A percentile compares a stretch with the other conserved stretches of the same genome.
Evolutionary conservation across 2,113 vertebrate genomes (phyloP).

Genomic region (Scomber colias): DNA sequence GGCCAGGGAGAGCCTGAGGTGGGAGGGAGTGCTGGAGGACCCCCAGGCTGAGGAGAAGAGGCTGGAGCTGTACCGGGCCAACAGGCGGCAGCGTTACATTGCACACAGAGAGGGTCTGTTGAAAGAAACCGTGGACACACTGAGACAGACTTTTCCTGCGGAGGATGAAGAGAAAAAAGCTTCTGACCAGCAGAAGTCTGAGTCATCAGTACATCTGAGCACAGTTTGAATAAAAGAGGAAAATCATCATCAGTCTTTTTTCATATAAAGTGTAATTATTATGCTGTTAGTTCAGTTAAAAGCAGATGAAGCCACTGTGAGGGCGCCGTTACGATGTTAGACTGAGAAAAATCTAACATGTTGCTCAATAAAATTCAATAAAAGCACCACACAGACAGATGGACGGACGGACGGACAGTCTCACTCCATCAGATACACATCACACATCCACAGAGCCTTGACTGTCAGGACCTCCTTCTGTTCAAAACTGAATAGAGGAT

Average conservation of each 20-base stretch:
- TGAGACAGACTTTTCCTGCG: constrained; percentile 17
- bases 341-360: not conserved
- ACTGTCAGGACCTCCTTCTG: not conserved
- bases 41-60: constrained; percentile 87
- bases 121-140: constrained; percentile 17
- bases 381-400: not conserved
- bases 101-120: constrained; percentile 78
- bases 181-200: constrained; percentile 9
- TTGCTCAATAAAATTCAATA: not conserved
- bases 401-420: too few relatives aligned
- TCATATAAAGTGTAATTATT: too few relatives aligned
- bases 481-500: constrained; percentile 54
- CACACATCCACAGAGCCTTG: too few relatives aligned
- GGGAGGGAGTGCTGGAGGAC: constrained; percentile 89
- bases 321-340: not conserved
- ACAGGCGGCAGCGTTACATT: constrained; percentile 87
- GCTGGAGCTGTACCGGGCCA: constrained; percentile 83
- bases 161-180: not conserved
- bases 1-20: constrained; percentile 86
- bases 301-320: not conserved
- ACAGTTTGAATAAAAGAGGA: constrained; percentile 18
- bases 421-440: not conserved
- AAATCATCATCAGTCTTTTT: not conserved
- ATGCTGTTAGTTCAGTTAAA: not conserved
- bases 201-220: constrained; percentile 7